Base-by-base conservation (phyloP, 2,888 invertebrate species). In the Maniola hyperantus region DNA sequence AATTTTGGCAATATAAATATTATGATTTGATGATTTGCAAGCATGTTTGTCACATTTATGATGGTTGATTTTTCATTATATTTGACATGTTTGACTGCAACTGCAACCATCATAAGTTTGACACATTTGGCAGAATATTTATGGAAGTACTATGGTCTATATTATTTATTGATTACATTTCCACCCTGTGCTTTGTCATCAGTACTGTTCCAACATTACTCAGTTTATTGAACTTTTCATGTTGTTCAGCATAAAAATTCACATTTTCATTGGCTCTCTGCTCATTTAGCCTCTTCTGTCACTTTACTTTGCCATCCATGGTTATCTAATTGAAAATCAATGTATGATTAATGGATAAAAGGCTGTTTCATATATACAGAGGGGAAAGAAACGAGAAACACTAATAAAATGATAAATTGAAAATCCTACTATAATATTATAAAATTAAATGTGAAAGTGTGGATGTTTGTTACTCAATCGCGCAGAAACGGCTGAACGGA, bases 111-210 rank as follows among this genome's bases (percentile, higher is more conserved):
- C 83, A 86, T 83, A 83, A 86, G 86, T 76, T 81, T 88, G 84
- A 84, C 83, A 78, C 69, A 57, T 76, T 73, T 73, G 74, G 74
- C 76, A 77, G 76, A 73, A 73, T 69, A 70, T 73, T 72, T 71
- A 80, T 73, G 73, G 71, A 80, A 76, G 79, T 78, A 83, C 83
- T 84, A 83, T 81, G 78, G 26, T 87, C 88, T 89, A 83, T 87
- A 83, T 85, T 87, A 82, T 87, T n/a, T 83, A 85, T 84, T 87
- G 91, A 89, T 91, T 91, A 91, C 91, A 90, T 91, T 91, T 89
- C 91, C 88, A 91, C 91, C 89, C 83, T 82, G 85, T 80, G 82
- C 78, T 79, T 78, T 78, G 80, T 79, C 83, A 82, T 82, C 82
- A 77, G 78, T 78, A 78, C 71, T 73, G 79, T 80, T 79, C 80